Evolutionary conservation across 2,113 vertebrate species (phyloP), one percentile per base, ranked within the genome.

Genomic region (Setophaga petechia): DNA sequence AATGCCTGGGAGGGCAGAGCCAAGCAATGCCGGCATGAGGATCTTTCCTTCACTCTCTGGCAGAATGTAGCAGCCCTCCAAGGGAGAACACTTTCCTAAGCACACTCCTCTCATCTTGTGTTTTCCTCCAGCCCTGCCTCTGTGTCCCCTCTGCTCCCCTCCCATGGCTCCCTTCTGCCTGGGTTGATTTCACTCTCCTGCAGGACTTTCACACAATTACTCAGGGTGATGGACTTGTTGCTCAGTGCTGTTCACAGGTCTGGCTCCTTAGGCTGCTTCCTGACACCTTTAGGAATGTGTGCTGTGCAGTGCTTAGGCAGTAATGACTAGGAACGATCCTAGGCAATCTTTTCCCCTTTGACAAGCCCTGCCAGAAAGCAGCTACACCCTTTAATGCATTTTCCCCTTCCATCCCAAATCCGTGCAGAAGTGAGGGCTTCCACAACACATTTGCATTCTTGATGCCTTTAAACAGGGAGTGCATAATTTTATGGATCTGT

Each of bases 391-490:
- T 82, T 24, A 67, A 77, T n/a, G 46, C 49, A 25, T 82, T 87
- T 87, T 85, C 35, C 35, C 67, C 35, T 83, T 76, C 67, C 33
- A 19, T 62, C 67, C 75, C 78, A 89, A 85, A 65, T 49, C 76
- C 10, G 1, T 49, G 67, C 52, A 95, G 88, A 90, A 65, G 5
- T 5, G 15, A 55, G n/a, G 49, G 28, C 41, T 90, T 94, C 90
- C 62, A 58, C 24, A 35, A 31, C 81, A 71, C 77, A 91, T 94
- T 96, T 95, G 81, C 91, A 88, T 94, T 95, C 82, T 62, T 59
- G 49, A 20, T 74, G 69, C 52, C 76, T 92, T 43, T 52, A 25
- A 86, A 85, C 44, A 47, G 84, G 52, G 75, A 86, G 31, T 94
- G 95, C 84, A 33, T 65, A 90, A 77, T 90, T 90, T 93, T 93